Evolutionary conservation across 2,888 invertebrate genomes (phyloP).

Genomic region (Monopis laevigella): DNA sequence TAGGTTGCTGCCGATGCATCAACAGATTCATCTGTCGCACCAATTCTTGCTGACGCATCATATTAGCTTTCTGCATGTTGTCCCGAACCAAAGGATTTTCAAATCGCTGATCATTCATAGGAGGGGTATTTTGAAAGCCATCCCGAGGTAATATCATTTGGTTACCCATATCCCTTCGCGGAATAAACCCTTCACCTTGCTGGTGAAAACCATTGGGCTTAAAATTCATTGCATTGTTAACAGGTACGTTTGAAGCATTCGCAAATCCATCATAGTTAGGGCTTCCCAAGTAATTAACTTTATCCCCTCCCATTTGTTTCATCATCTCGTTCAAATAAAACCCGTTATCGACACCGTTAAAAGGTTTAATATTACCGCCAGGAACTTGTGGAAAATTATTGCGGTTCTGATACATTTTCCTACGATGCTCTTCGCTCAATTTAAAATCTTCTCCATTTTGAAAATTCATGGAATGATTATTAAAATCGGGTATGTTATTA

Average conservation of each 20-base stretch:
- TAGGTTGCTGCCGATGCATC: slow-evolving; percentile 52
- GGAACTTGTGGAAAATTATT: slow-evolving; percentile 29
- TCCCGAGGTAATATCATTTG: slow-evolving; percentile 36
- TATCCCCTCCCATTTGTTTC: slow-evolving; percentile 33
- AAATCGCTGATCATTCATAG: slow-evolving; percentile 32
- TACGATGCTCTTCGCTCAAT: slow-evolving; percentile 43
- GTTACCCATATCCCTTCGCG: slow-evolving; percentile 36
- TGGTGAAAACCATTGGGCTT: slow-evolving; percentile 45
- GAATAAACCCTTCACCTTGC: slow-evolving; percentile 41
- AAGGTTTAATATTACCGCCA: slow-evolving; percentile 24
- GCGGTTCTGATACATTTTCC: slow-evolving; percentile 34
- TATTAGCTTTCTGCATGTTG: slow-evolving; percentile 37
- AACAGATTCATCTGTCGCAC: slow-evolving; percentile 52
- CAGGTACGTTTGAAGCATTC: slow-evolving; percentile 27
- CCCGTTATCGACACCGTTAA: slow-evolving; percentile 33
- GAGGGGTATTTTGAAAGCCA: slow-evolving; percentile 29
- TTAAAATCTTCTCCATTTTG: slow-evolving; percentile 31
- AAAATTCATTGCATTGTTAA: slow-evolving; percentile 32
- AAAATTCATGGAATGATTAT: slow-evolving; percentile 28
- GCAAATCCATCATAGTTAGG: slow-evolving; percentile 41
- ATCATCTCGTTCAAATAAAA: slow-evolving; percentile 41
- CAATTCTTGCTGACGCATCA: slow-evolving; percentile 51
- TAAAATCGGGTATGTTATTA: slow-evolving; percentile 34
- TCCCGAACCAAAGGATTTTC: slow-evolving; percentile 35
- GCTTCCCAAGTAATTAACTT: slow-evolving; percentile 26